A percentile compares a stretch with the other conserved stretches of the same genome.
These are phyloP conservation scores for Atrichornis clamosus DNA, from an alignment of 2,113 vertebrate genomes.

Conservation along the genomic window DNA sequence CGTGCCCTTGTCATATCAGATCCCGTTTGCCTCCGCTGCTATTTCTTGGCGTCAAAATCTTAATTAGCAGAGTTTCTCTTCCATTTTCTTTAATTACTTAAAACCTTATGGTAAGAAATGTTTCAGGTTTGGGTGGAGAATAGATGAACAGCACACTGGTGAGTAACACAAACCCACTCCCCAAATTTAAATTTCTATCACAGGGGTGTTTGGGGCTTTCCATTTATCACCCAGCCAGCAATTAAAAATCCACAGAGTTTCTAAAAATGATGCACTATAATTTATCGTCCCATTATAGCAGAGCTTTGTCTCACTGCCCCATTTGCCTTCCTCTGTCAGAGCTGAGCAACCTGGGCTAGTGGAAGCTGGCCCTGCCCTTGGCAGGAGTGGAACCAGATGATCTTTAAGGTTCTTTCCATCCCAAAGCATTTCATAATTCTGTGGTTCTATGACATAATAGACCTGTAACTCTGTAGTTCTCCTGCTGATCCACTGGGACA, in stretches of 20 bases:
- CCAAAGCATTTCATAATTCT: background rate
- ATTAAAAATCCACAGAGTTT: background rate
- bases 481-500: background rate
- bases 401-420: background rate
- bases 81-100: background rate
- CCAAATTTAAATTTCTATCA: background rate
- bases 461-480: background rate
- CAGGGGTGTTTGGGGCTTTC: background rate
- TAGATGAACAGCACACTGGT: background rate
- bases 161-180: background rate
- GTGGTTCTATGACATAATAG: background rate
- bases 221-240: background rate
- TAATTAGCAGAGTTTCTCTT: conserved; percentile 43
- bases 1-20: conserved; percentile 67
- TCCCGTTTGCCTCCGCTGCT: background rate
- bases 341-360: background rate
- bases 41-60: background rate
- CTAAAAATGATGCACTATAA: background rate
- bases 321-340: background rate
- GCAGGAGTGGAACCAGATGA: background rate
- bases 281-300: accelerated
- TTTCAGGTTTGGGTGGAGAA: background rate
- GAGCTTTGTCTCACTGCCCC: background rate
- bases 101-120: background rate
- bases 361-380: background rate